Evolutionary conservation across 92 coral and sea anemone genomes (phyloP).

Genomic region (Porites evermanni): DNA sequence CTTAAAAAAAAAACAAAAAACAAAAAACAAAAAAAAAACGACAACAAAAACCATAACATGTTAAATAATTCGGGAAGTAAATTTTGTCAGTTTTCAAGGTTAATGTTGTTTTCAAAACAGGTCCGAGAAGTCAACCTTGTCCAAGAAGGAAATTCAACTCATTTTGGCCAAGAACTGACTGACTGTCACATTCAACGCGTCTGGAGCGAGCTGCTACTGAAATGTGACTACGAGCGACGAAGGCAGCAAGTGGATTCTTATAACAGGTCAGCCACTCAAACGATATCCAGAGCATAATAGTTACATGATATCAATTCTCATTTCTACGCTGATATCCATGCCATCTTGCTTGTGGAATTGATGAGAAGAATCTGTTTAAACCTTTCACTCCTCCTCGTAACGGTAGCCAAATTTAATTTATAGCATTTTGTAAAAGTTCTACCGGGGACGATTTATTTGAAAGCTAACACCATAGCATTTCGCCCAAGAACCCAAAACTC

Average conservation of each 20-base stretch:
- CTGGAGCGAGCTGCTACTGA: slow-evolving; percentile 57
- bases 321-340: no score
- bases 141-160: slow-evolving; percentile 60
- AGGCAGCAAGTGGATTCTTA: slow-evolving; percentile 26
- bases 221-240: slow-evolving; percentile 56
- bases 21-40: no score
- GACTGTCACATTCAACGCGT: slow-evolving; percentile 38
- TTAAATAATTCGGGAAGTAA: neutral
- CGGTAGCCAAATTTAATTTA: no score
- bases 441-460: no score
- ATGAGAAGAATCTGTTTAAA: no score
- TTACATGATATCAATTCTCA: neutral
- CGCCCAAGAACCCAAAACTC: no score
- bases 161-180: slow-evolving; percentile 37
- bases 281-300: neutral
- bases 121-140: slow-evolving; percentile 59
- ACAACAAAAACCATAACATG: neutral
- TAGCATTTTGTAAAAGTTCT: no score
- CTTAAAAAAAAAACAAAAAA: no score
- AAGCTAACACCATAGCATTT: no score
- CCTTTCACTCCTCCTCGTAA: no score
- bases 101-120: slow-evolving; percentile 11
- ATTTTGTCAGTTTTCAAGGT: no score
- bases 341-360: no score
- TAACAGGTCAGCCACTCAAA: slow-evolving; percentile 43